Evolutionary conservation across 2,113 vertebrate genomes (phyloP).

Genomic region (Myiopsitta monachus): DNA sequence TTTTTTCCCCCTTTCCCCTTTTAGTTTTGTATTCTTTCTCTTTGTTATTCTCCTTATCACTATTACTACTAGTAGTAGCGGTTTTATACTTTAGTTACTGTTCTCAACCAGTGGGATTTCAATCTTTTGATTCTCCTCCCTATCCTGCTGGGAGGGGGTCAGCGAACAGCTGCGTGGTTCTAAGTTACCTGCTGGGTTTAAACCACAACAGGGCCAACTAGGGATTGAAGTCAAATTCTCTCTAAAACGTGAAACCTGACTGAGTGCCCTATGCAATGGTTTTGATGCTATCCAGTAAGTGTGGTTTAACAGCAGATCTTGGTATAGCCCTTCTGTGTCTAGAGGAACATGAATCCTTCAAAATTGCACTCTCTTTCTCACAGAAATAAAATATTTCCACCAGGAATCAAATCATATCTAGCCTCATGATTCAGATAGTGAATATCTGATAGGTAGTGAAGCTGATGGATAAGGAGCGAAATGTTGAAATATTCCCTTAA

Average conservation of each 20-base stretch:
- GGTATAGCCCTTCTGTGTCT: not conserved
- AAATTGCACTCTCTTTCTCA: not conserved
- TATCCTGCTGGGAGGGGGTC: not conserved
- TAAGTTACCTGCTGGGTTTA: not conserved
- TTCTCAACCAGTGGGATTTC: not conserved
- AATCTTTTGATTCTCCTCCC: not conserved
- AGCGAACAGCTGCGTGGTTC: not conserved
- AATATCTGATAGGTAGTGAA: not conserved
- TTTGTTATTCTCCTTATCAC: not conserved
- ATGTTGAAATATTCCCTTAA: not conserved
- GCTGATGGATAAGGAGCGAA: not conserved
- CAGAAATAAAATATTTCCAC: not conserved
- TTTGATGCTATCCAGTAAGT: not conserved
- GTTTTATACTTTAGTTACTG: not conserved
- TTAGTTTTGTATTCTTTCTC: not conserved
- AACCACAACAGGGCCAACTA: not conserved
- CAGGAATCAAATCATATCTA: not conserved
- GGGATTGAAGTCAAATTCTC: not conserved
- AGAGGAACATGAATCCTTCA: not conserved
- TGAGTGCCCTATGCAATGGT: not conserved
- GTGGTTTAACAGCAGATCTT: not conserved
- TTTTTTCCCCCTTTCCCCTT: not conserved
- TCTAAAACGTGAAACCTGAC: not conserved
- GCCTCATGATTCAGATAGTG: not conserved
- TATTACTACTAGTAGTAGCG: not conserved